These are phyloP conservation scores for Pherbina coryleti DNA, from an alignment of 2,888 invertebrate genomes.

Conservation along the genomic window DNA sequence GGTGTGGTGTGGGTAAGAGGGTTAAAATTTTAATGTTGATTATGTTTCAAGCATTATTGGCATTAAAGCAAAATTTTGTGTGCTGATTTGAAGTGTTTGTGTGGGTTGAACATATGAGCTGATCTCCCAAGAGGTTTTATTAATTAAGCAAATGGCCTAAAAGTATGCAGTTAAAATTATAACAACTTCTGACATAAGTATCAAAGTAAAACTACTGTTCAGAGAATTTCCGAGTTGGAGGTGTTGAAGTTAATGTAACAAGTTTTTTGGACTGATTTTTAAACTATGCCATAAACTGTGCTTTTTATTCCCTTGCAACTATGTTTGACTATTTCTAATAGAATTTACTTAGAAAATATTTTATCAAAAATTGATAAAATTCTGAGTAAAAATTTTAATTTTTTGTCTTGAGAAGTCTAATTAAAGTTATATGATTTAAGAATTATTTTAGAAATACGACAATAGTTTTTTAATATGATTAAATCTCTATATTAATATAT, in stretches of 20 bases:
- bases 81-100: not conserved
- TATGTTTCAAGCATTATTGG: slow-evolving; percentile 26
- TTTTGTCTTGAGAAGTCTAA: too few species aligned
- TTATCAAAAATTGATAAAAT: too few species aligned
- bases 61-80: slow-evolving; percentile 14
- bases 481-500: too few species aligned
- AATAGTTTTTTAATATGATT: too few species aligned
- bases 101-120: not conserved
- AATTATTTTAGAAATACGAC: too few species aligned
- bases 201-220: not conserved
- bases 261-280: not conserved
- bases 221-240: not conserved
- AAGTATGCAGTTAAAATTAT: slow-evolving; percentile 21
- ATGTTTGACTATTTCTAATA: not conserved
- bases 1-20: not conserved
- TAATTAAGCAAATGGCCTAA: slow-evolving; percentile 29
- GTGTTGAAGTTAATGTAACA: not conserved
- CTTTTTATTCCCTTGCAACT: not conserved
- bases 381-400: too few species aligned
- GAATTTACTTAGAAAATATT: too few species aligned
- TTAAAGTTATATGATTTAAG: too few species aligned
- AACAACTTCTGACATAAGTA: not conserved
- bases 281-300: too few species aligned
- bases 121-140: not conserved
- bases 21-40: slow-evolving; percentile 36